Evolutionary conservation across 2,113 vertebrate genomes (phyloP), one percentile per base, ranked within the genome.

Genomic region (Pao palembangensis): DNA sequence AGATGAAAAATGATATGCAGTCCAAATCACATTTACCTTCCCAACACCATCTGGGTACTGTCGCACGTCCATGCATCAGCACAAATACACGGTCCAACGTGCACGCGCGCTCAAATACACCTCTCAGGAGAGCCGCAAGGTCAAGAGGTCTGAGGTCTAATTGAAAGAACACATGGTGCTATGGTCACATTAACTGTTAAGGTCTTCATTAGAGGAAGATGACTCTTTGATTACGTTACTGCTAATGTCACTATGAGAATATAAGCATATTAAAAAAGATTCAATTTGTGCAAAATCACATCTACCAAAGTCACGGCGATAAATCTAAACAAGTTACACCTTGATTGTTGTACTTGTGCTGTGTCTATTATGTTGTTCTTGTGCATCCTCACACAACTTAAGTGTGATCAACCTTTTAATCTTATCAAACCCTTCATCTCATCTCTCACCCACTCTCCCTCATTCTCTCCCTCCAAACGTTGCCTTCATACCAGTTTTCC

Each of bases 81-180:
- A 8, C 65, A 71, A 69, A 61, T 18, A 72, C 55, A 75, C 6
- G 6, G 42, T 55, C 19, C 16, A 18, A 62, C 0, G 58, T 7
- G 20, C 58, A 19, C 10, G 2, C 57, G 47, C 20, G 38, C 67
- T 34, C 65, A 64, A 58, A 21, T 64, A 19, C 58, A 69, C 47
- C 51, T 77, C 82, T 85, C 80, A 54, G 21, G 86, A 81, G 86
- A 79, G 69, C 7, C 14, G 15, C 34, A 13, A 59, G 83, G 85
- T 83, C 86, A 73, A 56, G 54, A 64, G 82, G 82, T 83, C 82
- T 74, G 61, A 3, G 55, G 48, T 64, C 73, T 81, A 84, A 89
- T 84, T 77, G 82, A 84, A 77, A 87, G 72, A 80, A 56, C 88
- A 87, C 79, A 77, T 83, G 81, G 84, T 75, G 66, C 71, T 57